Conservation (phyloP, 2,113 vertebrate species). For the Phocoena sinus region DNA sequence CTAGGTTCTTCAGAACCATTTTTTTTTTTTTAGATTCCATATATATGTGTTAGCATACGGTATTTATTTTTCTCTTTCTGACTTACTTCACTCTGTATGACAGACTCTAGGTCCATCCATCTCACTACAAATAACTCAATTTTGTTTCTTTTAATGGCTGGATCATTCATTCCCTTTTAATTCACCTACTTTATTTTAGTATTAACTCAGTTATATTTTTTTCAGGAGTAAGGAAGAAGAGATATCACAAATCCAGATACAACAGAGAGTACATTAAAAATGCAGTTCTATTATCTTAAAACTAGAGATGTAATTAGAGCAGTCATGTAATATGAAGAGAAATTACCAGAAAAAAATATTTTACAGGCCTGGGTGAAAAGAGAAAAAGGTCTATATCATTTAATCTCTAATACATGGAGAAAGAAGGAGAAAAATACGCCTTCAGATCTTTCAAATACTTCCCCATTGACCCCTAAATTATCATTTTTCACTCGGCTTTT, state of each 20-base stretch:
- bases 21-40: too few species aligned
- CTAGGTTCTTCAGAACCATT: too few species aligned
- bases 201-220: conserved; percentile 47
- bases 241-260: conserved; percentile 51
- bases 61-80: too few species aligned
- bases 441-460: conserved; percentile 50
- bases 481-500: conserved; percentile 48
- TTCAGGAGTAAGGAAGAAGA: background rate
- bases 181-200: conserved; percentile 63
- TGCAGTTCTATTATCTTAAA: conserved; percentile 62
- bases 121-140: too few species aligned
- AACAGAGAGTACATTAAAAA: conserved; percentile 68
- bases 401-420: conserved; percentile 47
- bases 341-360: conserved; percentile 44
- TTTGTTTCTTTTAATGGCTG: too few species aligned
- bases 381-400: conserved; percentile 28
- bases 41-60: too few species aligned
- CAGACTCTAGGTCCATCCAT: too few species aligned
- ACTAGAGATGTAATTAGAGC: conserved; percentile 52
- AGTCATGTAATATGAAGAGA: conserved; percentile 67
- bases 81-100: too few species aligned
- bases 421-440: conserved; percentile 42
- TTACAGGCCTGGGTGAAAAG: conserved; percentile 50
- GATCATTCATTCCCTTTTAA: conserved; percentile 55
- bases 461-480: conserved; percentile 37